phyloP scores from a whole-genome alignment of 2,888 invertebrate genomes.

The Coecobrya sp. region DNA sequence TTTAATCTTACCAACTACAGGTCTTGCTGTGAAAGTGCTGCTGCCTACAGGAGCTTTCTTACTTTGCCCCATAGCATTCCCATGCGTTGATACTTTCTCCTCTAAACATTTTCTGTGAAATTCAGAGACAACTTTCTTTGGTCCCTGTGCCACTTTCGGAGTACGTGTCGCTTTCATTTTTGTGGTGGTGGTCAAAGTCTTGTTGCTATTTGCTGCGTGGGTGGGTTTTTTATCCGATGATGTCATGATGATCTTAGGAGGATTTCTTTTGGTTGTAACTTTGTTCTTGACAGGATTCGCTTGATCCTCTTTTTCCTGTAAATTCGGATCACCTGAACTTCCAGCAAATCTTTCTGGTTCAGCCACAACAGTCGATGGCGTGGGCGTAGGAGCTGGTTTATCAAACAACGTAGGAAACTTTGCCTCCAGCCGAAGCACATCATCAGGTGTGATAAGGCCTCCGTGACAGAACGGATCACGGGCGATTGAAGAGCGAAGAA shows the following conservation, averaged over 20 bases:
- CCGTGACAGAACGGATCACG: conserved; percentile 84
- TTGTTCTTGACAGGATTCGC: neutral
- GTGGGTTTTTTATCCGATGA: neutral
- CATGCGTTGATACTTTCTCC: too few relatives aligned
- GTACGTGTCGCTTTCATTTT: neutral
- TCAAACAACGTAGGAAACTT: conserved; percentile 84
- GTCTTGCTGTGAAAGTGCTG: neutral
- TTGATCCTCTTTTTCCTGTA: neutral
- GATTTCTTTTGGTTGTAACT: neutral
- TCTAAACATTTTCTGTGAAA: conserved; percentile 38
- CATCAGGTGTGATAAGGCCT: conserved; percentile 83
- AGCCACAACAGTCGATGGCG: neutral
- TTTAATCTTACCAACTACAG: neutral
- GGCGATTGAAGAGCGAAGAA: conserved; percentile 83
- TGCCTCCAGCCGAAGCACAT: conserved; percentile 83
- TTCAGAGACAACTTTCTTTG: neutral
- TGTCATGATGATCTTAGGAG: neutral
- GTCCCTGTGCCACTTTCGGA: neutral
- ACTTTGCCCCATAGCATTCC: conserved; percentile 15
- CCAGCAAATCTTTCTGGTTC: neutral
- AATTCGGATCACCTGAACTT: neutral
- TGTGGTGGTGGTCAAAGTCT: neutral
- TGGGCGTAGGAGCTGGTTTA: conserved; percentile 43
- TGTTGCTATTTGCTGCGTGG: neutral
- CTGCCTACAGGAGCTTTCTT: neutral